Evolutionary conservation across 35 echinoderm and acorn worm genomes (phyloP).

Genomic region (Chiridota heheva): DNA sequence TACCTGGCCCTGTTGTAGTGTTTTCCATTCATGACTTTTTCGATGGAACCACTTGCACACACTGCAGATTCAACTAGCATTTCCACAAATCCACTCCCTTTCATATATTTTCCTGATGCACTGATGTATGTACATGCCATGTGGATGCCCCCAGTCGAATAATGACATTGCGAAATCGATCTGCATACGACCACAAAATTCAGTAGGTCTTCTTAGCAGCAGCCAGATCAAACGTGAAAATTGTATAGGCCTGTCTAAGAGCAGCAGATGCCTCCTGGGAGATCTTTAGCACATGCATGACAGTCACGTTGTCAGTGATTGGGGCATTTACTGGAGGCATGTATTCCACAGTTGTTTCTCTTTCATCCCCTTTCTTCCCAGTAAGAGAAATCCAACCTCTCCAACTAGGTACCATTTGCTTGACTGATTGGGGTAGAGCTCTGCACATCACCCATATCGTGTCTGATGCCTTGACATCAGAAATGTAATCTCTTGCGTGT

Average conservation of each 20-base stretch:
- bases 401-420: constrained; percentile 3
- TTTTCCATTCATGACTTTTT: too few relatives aligned
- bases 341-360: constrained; percentile 21
- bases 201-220: constrained; percentile 59
- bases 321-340: constrained; percentile 54
- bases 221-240: constrained; percentile 57
- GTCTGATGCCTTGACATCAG: constrained; percentile 49
- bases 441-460: constrained; percentile 44
- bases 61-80: too few relatives aligned
- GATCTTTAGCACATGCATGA: constrained; percentile 56
- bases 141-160: constrained; percentile 58
- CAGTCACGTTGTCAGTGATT: constrained; percentile 57
- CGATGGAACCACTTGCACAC: too few relatives aligned
- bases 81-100: constrained; percentile 60
- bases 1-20: too few relatives aligned
- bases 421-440: neutral
- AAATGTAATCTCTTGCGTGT: constrained; percentile 9
- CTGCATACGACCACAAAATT: constrained; percentile 51
- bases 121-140: constrained; percentile 68
- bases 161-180: constrained; percentile 40
- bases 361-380: neutral
- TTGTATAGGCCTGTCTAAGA: constrained; percentile 54
- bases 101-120: constrained; percentile 59
- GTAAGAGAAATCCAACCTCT: constrained; percentile 38
- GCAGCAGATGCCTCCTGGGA: constrained; percentile 50